A percentile compares a stretch with the other conserved stretches of the same genome.
Evolutionary conservation across 2,888 invertebrate species (phyloP).

Genomic region (Melanargia galathea): DNA sequence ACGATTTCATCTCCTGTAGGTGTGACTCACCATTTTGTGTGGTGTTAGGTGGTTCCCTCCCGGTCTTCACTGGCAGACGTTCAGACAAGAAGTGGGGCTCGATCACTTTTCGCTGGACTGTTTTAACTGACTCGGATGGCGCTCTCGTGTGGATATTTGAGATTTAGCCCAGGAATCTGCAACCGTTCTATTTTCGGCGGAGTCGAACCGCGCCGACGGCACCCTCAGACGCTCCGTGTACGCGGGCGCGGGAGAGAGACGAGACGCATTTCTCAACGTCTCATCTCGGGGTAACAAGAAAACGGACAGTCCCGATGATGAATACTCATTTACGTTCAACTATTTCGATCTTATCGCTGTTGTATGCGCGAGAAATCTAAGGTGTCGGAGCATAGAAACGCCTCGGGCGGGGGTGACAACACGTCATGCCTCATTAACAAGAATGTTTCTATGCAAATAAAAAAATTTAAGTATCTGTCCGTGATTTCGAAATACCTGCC

Average conservation of each 20-base stretch:
- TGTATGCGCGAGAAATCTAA: conserved; percentile 55
- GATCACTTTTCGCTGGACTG: conserved; percentile 84
- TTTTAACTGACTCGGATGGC: conserved; percentile 90
- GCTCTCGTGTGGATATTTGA: conserved; percentile 84
- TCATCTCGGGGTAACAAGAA: conserved; percentile 49
- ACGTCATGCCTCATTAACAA: neutral
- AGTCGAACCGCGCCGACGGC: conserved; percentile 64
- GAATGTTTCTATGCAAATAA: neutral
- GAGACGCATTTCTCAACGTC: conserved; percentile 54
- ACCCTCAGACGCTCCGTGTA: conserved; percentile 52
- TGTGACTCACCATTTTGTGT: conserved; percentile 86
- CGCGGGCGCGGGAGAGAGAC: conserved; percentile 62
- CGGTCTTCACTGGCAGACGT: conserved; percentile 88
- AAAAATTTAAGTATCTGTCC: too few relatives aligned
- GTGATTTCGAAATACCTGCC: too few relatives aligned
- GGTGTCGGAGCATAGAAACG: conserved; percentile 49
- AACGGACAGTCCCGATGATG: conserved; percentile 69
- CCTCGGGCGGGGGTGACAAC: conserved; percentile 33
- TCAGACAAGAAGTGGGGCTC: conserved; percentile 90
- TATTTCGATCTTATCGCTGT: conserved; percentile 76
- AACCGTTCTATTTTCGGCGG: conserved; percentile 79
- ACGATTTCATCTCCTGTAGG: conserved; percentile 73
- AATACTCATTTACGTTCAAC: conserved; percentile 79
- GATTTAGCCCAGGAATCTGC: conserved; percentile 84
- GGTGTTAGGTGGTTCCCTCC: conserved; percentile 84